Conservation (phyloP, 2,797 vertebrate species). For the Paguma larvata region DNA sequence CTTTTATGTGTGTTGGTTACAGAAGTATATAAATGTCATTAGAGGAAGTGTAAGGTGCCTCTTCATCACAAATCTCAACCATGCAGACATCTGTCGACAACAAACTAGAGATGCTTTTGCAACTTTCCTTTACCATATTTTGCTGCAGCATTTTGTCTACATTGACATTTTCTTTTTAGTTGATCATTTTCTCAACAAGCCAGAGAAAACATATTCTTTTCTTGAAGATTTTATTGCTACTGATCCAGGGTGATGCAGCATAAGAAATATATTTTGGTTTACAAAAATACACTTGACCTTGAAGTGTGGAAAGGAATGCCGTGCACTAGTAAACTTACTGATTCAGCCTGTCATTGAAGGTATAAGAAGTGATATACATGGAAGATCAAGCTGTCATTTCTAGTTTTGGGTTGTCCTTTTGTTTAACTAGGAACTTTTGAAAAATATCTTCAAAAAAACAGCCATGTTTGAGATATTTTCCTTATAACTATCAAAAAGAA, state of each 20-base stretch:
- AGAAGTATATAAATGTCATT: not conserved
- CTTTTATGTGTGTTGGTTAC: not conserved
- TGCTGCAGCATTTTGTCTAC: not conserved
- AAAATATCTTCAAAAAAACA: conserved; percentile 71
- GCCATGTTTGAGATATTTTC: conserved; percentile 75
- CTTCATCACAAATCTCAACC: not conserved
- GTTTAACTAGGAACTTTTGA: conserved; percentile 23
- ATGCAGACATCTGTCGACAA: not conserved
- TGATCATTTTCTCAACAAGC: conserved; percentile 8
- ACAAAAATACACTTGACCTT: conserved; percentile 54
- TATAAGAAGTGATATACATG: conserved; percentile 74
- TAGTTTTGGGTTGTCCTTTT: conserved; percentile 42
- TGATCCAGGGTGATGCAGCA: conserved; percentile 69
- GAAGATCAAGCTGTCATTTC: conserved; percentile 70
- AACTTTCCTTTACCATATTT: not conserved
- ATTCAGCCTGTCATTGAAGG: conserved; percentile 64
- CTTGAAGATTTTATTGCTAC: conserved; percentile 13
- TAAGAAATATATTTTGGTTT: conserved; percentile 44
- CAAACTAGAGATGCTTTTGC: not conserved
- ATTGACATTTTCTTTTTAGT: not conserved
- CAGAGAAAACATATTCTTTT: not conserved
- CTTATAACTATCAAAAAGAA: conserved; percentile 2
- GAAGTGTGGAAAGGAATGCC: conserved; percentile 52
- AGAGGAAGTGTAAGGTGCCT: not conserved
- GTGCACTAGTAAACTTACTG: conserved; percentile 73